Conservation (phyloP, 2,113 vertebrate genomes). For the Phalacrocorax brasilianus region DNA sequence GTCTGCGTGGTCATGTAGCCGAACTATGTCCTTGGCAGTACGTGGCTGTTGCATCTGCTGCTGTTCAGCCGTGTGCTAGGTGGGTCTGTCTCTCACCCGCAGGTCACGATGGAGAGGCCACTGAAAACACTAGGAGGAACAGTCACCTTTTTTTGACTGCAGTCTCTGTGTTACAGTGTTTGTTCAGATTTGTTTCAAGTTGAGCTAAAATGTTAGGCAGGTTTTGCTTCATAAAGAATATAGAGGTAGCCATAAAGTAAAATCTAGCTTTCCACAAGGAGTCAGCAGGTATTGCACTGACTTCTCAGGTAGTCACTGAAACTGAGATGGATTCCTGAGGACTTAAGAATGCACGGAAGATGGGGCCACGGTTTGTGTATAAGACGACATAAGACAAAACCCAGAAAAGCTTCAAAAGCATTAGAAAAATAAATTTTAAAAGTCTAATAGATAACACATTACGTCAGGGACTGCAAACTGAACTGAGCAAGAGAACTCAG, state of each 20-base stretch:
- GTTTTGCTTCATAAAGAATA: not conserved
- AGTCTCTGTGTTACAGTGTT: accelerated
- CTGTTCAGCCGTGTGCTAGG: not conserved
- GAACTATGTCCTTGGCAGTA: accelerated
- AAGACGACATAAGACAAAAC: not conserved
- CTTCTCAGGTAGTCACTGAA: not conserved
- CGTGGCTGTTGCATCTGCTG: accelerated
- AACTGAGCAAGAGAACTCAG: not conserved
- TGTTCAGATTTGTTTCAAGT: not conserved
- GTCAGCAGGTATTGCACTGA: not conserved
- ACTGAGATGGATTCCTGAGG: accelerated
- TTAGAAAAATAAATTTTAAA: not conserved
- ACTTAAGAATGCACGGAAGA: accelerated
- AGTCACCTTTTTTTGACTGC: not conserved
- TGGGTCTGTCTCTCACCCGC: not conserved
- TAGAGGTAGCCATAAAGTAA: not conserved
- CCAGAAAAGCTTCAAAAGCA: not conserved
- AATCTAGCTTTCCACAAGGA: not conserved
- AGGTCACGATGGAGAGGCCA: accelerated
- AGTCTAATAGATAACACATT: not conserved
- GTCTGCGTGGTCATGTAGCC: not conserved
- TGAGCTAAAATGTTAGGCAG: not conserved
- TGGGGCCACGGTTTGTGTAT: not conserved
- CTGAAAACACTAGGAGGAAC: not conserved
- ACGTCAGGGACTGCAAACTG: not conserved